Percentiles rank a stretch among this genome's conserved stretches.
These are phyloP conservation scores for Procambarus clarkii DNA, from an alignment of 1,140 invertebrate species.

Conservation along the genomic window DNA sequence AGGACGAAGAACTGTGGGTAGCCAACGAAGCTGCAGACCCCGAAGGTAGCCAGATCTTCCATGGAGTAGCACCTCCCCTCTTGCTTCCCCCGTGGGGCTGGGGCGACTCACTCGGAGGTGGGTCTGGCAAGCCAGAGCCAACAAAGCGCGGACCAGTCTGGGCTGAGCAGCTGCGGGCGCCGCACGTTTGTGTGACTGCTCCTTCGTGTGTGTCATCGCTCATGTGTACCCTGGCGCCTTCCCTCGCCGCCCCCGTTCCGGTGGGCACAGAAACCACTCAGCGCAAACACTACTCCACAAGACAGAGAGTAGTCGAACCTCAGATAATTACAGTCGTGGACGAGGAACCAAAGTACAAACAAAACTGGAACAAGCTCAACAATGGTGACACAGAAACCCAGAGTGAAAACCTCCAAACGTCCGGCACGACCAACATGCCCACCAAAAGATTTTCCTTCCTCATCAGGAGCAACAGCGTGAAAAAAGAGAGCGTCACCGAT, in stretches of 20 bases:
- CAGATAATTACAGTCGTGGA: slow-evolving; percentile 45
- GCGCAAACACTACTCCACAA: slow-evolving; percentile 53
- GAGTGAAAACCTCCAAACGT: slow-evolving; percentile 51
- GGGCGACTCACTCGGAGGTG: slow-evolving; percentile 33
- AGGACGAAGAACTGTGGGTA: slow-evolving; percentile 71
- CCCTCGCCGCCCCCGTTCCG: slow-evolving; percentile 9
- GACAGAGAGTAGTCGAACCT: slow-evolving; percentile 43
- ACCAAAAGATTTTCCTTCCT: slow-evolving; percentile 72
- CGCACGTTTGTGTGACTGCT: slow-evolving; percentile 22
- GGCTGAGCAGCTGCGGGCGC: slow-evolving; percentile 32
- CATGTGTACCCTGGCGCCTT: slow-evolving; percentile 58
- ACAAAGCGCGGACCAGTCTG: slow-evolving; percentile 31
- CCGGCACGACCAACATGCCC: slow-evolving; percentile 59
- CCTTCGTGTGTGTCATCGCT: slow-evolving; percentile 31
- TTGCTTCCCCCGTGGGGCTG: slow-evolving; percentile 33
- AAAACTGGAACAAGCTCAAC: slow-evolving; percentile 17
- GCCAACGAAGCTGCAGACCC: slow-evolving; percentile 66
- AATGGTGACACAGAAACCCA: background rate
- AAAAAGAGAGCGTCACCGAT: background rate
- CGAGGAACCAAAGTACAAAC: slow-evolving; percentile 47
- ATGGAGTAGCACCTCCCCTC: slow-evolving; percentile 29
- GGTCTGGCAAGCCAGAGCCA: slow-evolving; percentile 5
- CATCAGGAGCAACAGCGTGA: slow-evolving; percentile 66
- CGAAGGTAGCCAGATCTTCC: background rate
- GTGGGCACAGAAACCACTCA: slow-evolving; percentile 11